These are phyloP conservation scores for Oscheius sp. DNA, from an alignment of 2,888 invertebrate species.

Conservation along the genomic window DNA sequence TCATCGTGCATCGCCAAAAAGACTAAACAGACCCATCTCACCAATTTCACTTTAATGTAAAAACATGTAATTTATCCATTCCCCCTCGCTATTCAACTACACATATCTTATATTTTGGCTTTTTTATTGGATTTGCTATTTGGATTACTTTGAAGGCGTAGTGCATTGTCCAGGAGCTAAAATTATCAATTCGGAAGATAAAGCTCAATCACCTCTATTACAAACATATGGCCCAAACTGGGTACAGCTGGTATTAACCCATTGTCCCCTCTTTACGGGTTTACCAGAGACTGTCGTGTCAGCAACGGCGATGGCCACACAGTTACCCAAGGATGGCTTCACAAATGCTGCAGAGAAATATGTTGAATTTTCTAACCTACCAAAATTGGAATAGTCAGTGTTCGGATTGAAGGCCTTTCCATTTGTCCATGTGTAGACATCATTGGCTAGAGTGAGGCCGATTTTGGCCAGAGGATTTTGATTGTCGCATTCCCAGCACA, in stretches of 20 bases:
- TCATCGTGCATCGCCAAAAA: slow-evolving; percentile 10
- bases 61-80: not conserved
- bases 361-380: not conserved
- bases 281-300: slow-evolving; percentile 27
- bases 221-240: slow-evolving; percentile 27
- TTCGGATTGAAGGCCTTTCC: slow-evolving; percentile 35
- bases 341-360: slow-evolving; percentile 16
- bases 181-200: not conserved
- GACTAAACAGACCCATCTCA: not conserved
- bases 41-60: not conserved
- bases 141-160: not conserved
- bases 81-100: not conserved
- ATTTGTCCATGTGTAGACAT: slow-evolving; percentile 30
- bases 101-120: slow-evolving; percentile 2
- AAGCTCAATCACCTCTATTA: slow-evolving; percentile 3
- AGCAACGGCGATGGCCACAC: slow-evolving; percentile 28
- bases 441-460: slow-evolving; percentile 12
- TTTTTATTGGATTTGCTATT: not conserved
- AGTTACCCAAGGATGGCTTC: slow-evolving; percentile 21
- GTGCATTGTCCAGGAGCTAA: slow-evolving; percentile 29
- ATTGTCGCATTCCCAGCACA: slow-evolving; percentile 36
- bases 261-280: slow-evolving; percentile 17
- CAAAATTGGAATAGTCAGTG: slow-evolving; percentile 30
- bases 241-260: slow-evolving; percentile 27
- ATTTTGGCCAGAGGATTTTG: slow-evolving; percentile 14